Conservation (phyloP, 2,113 vertebrate species). For the Phoenicopterus ruber region DNA sequence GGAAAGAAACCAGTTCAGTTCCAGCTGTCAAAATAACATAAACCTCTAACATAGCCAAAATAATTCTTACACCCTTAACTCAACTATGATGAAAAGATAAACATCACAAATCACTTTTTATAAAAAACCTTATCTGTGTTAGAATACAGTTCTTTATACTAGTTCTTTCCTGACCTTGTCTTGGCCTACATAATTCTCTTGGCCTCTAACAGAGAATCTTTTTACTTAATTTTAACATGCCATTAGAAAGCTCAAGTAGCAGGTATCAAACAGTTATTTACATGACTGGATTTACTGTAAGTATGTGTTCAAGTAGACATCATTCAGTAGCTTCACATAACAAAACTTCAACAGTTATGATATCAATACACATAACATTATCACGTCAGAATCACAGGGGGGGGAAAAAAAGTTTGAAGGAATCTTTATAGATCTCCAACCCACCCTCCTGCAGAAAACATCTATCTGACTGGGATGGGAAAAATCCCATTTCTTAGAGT, state of each 20-base stretch:
- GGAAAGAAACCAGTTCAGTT: background rate
- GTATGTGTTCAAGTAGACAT: background rate
- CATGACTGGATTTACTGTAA: background rate
- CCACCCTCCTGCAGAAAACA: background rate
- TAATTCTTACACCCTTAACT: background rate
- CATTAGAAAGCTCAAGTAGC: background rate
- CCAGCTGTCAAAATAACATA: background rate
- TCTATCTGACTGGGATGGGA: no score
- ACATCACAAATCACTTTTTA: background rate
- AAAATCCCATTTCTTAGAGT: background rate
- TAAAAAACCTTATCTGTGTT: background rate
- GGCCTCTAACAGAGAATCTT: background rate
- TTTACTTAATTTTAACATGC: background rate
- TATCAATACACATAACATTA: background rate
- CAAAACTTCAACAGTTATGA: background rate
- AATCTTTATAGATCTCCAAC: background rate
- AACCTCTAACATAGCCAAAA: background rate
- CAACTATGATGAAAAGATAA: background rate
- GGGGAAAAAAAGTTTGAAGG: background rate
- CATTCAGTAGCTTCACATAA: background rate
- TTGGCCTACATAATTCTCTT: background rate
- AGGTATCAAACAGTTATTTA: background rate
- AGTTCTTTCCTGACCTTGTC: background rate
- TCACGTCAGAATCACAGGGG: background rate
- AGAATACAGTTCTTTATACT: background rate